phyloP scores from a whole-genome alignment of 2,797 vertebrate species.

The Caiman crocodilus region DNA sequence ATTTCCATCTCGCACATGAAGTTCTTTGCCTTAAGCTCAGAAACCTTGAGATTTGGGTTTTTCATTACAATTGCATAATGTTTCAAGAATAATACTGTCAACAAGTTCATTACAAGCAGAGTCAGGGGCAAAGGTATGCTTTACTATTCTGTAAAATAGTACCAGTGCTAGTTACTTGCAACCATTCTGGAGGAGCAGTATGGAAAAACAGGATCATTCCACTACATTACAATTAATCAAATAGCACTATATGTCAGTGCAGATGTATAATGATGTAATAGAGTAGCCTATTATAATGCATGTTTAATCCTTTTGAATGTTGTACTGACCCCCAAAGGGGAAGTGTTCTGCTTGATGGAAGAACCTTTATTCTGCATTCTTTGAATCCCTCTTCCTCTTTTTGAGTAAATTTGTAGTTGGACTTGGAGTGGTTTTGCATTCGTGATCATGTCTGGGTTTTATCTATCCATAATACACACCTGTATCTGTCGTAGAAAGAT shows the following conservation, averaged over 20 bases:
- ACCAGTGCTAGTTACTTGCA: conserved; percentile 43
- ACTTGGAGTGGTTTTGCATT: not conserved
- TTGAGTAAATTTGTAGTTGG: not conserved
- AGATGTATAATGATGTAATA: not conserved
- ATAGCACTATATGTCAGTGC: not conserved
- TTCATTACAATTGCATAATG: not conserved
- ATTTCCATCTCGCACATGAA: not conserved
- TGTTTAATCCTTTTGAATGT: not conserved
- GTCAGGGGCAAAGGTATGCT: not conserved
- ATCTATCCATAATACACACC: not conserved
- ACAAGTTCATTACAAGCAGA: conserved; percentile 36
- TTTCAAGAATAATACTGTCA: not conserved
- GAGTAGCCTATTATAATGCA: not conserved
- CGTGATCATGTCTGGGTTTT: conserved; percentile 53
- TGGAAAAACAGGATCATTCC: not conserved
- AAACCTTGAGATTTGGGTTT: not conserved
- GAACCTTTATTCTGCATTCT: conserved; percentile 38
- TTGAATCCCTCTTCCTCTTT: not conserved
- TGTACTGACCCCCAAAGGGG: not conserved
- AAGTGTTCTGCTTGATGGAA: conserved; percentile 14
- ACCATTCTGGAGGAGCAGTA: not conserved
- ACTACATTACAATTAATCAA: not conserved
- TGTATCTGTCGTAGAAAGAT: conserved; percentile 62
- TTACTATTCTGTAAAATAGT: conserved; percentile 24
- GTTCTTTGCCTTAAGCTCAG: accelerated